These are phyloP conservation scores for Ricordea florida DNA, from an alignment of 92 coral and sea anemone genomes.

Conservation along the genomic window DNA sequence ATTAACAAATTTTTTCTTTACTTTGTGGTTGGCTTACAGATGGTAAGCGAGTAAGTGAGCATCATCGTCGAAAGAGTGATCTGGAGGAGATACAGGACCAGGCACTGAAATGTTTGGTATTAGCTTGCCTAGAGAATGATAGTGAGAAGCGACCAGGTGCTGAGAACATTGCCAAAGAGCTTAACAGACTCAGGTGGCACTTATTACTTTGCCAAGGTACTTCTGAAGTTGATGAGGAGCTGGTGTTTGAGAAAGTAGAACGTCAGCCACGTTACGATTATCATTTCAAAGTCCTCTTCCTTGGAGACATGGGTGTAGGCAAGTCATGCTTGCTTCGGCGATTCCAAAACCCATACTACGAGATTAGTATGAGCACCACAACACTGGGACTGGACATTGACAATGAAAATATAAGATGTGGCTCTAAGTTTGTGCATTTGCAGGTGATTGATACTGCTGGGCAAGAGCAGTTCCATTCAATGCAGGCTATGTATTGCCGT, in stretches of 20 bases:
- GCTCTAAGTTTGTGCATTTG: constrained; percentile 58
- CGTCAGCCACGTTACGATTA: constrained; percentile 61
- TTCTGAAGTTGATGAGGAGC: background rate
- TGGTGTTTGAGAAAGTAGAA: constrained; percentile 32
- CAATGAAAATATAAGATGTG: constrained; percentile 49
- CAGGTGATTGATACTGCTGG: constrained; percentile 80
- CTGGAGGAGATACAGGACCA: constrained; percentile 63
- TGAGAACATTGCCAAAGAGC: constrained; percentile 22
- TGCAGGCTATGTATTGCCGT: constrained; percentile 72
- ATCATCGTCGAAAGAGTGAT: constrained; percentile 64
- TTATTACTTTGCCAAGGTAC: background rate
- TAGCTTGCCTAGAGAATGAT: constrained; percentile 68
- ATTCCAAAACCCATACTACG: constrained; percentile 61
- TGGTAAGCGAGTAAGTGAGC: constrained; percentile 52
- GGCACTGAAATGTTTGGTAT: constrained; percentile 52
- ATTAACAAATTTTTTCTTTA: background rate
- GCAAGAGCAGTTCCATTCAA: constrained; percentile 67
- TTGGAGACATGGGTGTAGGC: constrained; percentile 81
- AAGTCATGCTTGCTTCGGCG: constrained; percentile 76
- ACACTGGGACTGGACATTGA: constrained; percentile 72
- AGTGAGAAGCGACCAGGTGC: constrained; percentile 58
- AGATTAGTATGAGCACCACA: constrained; percentile 28
- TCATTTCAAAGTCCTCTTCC: constrained; percentile 67
- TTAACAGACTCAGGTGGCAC: constrained; percentile 27
- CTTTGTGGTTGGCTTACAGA: constrained; percentile 5